A percentile compares a stretch with the other conserved stretches of the same genome.
Conservation (phyloP, 1,140 invertebrate genomes). For the Orchestia grillus region DNA sequence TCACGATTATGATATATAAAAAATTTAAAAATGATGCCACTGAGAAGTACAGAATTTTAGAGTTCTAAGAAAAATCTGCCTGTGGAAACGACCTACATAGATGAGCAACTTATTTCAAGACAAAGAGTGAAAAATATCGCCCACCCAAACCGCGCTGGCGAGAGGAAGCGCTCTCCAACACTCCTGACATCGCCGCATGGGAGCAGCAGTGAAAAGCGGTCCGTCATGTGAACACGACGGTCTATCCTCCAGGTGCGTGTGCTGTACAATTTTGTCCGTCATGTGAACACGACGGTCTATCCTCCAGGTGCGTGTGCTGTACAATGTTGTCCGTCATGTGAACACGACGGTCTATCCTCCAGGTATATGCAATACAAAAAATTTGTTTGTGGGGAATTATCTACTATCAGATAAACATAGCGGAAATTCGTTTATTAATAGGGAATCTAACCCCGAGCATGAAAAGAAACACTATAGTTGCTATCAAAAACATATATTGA, state of each 20-base stretch:
- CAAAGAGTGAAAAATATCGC: background rate
- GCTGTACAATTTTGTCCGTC: background rate
- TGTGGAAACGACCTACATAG: background rate
- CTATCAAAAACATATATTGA: no score
- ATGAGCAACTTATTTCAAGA: background rate
- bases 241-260: background rate
- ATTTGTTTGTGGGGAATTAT: background rate
- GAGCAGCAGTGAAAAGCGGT: no score
- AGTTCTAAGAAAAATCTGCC: background rate
- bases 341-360: background rate
- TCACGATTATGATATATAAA: background rate
- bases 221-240: background rate
- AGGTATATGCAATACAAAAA: background rate
- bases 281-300: background rate
- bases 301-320: background rate
- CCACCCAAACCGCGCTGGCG: background rate
- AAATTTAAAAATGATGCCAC: background rate
- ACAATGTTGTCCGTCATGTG: background rate
- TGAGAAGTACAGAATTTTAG: background rate
- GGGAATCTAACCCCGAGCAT: no score
- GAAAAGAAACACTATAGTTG: no score
- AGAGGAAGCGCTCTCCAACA: background rate
- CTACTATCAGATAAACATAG: background rate
- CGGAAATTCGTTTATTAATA: background rate
- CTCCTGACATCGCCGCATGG: background rate